Evolutionary conservation across 2,888 invertebrate species (phyloP).

Genomic region (Stenchaetothrips biformis): DNA sequence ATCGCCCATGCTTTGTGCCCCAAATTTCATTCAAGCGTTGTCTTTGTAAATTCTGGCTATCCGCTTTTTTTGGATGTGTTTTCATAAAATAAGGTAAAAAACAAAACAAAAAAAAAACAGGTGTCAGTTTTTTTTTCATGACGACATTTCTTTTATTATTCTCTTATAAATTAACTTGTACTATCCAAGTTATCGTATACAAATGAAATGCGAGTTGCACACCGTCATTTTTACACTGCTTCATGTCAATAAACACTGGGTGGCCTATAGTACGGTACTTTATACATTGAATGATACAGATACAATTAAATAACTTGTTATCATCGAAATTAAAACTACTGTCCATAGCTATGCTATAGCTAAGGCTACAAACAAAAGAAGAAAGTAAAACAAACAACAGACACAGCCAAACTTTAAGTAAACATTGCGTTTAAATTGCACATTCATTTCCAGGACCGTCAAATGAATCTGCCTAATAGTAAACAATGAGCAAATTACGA

Average conservation of each 20-base stretch:
- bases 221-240: constrained; percentile 5
- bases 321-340: constrained; percentile 14
- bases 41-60: too few species aligned
- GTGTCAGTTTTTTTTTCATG: not conserved
- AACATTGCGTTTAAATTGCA: constrained; percentile 23
- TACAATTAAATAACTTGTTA: constrained; percentile 25
- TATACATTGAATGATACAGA: constrained; percentile 8
- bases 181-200: constrained; percentile 25
- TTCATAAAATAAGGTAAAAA: not conserved
- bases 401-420: constrained; percentile 25
- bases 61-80: not conserved
- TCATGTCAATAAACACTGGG: constrained; percentile 14
- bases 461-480: constrained; percentile 21
- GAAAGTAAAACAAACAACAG: constrained; percentile 25
- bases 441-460: constrained; percentile 21
- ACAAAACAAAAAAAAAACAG: too few species aligned
- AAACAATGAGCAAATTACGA: constrained; percentile 25
- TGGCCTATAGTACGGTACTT: constrained; percentile 19
- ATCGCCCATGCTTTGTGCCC: too few species aligned
- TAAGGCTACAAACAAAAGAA: constrained; percentile 21
- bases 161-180: constrained; percentile 23
- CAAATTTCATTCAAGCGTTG: too few species aligned
- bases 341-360: constrained; percentile 21
- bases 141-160: constrained; percentile 12
- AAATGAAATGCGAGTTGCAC: constrained; percentile 24